Conservation (phyloP, 92 coral and sea anemone species). For the Chrysogorgia sp. region DNA sequence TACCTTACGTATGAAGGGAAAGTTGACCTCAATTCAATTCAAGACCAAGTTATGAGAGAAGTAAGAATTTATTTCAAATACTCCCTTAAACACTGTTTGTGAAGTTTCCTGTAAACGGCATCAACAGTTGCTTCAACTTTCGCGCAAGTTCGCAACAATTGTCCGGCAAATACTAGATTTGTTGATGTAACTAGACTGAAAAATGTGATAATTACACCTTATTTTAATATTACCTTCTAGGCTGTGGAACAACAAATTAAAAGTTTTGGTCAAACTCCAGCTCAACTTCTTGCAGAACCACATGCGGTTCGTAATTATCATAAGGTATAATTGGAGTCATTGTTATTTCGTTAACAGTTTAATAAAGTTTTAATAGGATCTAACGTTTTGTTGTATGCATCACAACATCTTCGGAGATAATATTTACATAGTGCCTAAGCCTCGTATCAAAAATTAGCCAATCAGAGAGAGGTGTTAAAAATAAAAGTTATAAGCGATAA, state of each 20-base stretch:
- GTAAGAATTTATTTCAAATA: conserved; percentile 30
- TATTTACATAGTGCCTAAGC: too few species aligned
- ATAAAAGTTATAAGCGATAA: too few species aligned
- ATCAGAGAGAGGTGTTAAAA: too few species aligned
- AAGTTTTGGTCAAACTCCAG: conserved; percentile 98
- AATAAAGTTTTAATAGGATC: neutral
- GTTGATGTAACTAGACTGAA: neutral
- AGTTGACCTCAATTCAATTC: conserved; percentile 88
- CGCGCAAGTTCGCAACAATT: neutral
- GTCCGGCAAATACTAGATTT: neutral
- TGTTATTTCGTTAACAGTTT: neutral
- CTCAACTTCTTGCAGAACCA: conserved; percentile 82
- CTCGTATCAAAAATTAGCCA: too few species aligned
- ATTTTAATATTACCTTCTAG: conserved; percentile 41
- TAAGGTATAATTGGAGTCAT: conserved; percentile 59
- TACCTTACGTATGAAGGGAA: conserved; percentile 95
- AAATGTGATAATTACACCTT: neutral
- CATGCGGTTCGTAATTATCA: conserved; percentile 71
- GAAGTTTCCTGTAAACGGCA: neutral
- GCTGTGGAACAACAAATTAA: conserved; percentile 98
- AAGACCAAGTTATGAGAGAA: conserved; percentile 90
- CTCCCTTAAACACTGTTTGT: neutral
- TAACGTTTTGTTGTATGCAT: too few species aligned
- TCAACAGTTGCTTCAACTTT: neutral
- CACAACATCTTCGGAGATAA: too few species aligned